Conservation (phyloP, 2,797 vertebrate species). For the Lemur catta region DNA sequence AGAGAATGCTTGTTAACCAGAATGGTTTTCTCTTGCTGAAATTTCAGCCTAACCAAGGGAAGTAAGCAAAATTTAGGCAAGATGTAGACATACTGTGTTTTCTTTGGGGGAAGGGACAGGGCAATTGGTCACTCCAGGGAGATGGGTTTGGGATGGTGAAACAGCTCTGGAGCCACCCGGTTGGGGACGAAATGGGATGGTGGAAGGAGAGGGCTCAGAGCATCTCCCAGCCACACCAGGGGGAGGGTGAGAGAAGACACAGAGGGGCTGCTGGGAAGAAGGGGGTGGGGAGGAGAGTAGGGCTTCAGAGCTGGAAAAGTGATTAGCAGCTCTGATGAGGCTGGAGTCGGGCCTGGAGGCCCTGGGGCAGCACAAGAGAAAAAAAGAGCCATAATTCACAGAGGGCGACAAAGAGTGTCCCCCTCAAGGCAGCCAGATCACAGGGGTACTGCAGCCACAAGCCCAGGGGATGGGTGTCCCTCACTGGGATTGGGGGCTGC, state of each 20-base stretch:
- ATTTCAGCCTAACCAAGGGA: neutral
- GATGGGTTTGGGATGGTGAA: neutral
- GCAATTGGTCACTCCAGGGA: neutral
- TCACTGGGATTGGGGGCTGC: neutral
- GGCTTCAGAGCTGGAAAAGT: slow-evolving; percentile 76
- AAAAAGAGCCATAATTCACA: slow-evolving; percentile 64
- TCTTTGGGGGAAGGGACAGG: neutral
- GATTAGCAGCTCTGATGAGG: slow-evolving; percentile 69
- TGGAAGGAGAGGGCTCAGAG: neutral
- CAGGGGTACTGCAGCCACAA: neutral
- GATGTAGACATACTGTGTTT: neutral
- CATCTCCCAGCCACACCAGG: neutral
- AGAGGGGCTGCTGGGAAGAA: neutral
- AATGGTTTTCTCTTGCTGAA: neutral
- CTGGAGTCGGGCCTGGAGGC: slow-evolving; percentile 62
- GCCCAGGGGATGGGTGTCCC: neutral
- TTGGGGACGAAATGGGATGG: neutral
- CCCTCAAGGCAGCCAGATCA: neutral
- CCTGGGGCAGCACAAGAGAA: slow-evolving; percentile 46
- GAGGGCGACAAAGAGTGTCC: slow-evolving; percentile 67
- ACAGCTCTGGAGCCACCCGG: too few species aligned
- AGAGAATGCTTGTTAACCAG: neutral
- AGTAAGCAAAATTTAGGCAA: neutral
- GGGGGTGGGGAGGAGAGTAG: neutral
- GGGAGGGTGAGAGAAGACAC: neutral